Conservation (phyloP, 2,797 vertebrate species). For the Poliocrania exsul region DNA sequence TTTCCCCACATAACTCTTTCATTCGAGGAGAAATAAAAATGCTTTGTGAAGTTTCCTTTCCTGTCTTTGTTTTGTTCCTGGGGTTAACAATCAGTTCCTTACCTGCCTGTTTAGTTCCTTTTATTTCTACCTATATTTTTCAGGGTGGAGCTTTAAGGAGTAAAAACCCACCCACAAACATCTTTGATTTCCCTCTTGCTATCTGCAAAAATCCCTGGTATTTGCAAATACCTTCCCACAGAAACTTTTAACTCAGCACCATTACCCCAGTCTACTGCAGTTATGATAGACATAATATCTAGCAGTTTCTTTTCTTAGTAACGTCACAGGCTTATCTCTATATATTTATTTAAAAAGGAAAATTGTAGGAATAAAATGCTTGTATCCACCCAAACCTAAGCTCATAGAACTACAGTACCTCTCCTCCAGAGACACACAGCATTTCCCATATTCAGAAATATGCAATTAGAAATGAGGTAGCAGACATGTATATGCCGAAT, state of each 20-base stretch:
- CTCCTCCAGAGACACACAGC: not conserved
- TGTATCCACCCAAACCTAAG: not conserved
- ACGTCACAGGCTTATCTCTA: not conserved
- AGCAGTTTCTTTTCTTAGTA: not conserved
- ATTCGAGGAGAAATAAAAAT: not conserved
- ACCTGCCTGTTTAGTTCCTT: not conserved
- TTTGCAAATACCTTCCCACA: not conserved
- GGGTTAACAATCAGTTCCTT: not conserved
- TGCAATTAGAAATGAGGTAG: not conserved
- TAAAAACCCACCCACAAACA: not conserved
- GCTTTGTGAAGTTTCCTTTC: not conserved
- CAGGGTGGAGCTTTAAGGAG: not conserved
- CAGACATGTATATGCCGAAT: not conserved
- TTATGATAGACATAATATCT: not conserved
- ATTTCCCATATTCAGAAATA: not conserved
- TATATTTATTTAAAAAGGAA: not conserved
- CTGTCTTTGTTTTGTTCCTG: not conserved
- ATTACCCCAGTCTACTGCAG: not conserved
- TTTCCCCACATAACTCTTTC: not conserved
- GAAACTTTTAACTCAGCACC: not conserved
- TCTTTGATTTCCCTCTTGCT: not conserved
- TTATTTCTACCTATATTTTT: not conserved
- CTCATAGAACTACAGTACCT: not conserved
- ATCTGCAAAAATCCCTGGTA: slow-evolving; percentile 1
- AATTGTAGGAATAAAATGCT: not conserved